phyloP scores from a whole-genome alignment of 2,888 invertebrate genomes.

The Julus scandinavius region DNA sequence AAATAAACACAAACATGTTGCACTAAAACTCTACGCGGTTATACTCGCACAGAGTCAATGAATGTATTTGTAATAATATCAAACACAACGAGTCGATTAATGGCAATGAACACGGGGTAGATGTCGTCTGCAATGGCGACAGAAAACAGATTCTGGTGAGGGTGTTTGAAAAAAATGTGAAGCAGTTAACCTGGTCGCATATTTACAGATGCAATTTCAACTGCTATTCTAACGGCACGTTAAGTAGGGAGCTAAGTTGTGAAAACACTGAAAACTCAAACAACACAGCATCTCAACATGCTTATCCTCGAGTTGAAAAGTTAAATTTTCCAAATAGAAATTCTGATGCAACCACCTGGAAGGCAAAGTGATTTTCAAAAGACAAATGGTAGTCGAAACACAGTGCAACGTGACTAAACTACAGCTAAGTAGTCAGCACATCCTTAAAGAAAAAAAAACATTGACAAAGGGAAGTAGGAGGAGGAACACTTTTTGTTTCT shows the following conservation, averaged over 20 bases:
- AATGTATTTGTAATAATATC: background rate
- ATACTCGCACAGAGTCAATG: background rate
- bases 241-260: background rate
- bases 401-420: background rate
- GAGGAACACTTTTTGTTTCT: background rate
- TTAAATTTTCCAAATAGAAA: background rate
- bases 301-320: background rate
- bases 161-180: background rate
- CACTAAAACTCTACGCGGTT: background rate
- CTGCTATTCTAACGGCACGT: background rate
- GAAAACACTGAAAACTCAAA: background rate
- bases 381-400: background rate
- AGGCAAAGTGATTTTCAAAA: conserved; percentile 21
- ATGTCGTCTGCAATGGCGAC: no score
- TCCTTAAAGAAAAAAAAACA: background rate
- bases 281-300: background rate
- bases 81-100: background rate
- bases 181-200: background rate
- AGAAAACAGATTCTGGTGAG: background rate
- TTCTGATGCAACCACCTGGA: conserved; percentile 41
- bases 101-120: background rate
- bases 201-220: background rate
- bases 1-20: background rate
- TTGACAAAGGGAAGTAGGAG: background rate
- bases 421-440: background rate